phyloP scores from a whole-genome alignment of 2,797 vertebrate species.

The Phoebastria nigripes region DNA sequence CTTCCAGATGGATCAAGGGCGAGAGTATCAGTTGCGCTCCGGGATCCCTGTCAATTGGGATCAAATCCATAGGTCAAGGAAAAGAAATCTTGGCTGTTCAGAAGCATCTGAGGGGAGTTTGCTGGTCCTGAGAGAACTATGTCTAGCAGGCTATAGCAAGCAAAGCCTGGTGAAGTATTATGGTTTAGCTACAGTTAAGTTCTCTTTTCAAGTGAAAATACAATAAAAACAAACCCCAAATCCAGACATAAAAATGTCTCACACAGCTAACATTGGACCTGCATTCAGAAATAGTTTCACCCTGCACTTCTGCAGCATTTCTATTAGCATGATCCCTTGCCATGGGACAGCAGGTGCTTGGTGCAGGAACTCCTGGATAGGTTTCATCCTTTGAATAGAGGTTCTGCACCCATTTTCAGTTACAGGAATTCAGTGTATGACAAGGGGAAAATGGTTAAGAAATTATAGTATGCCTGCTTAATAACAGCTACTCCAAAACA shows the following conservation, averaged over 20 bases:
- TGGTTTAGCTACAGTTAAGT: neutral
- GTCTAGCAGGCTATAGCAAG: neutral
- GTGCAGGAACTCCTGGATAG: neutral
- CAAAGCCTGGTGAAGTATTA: neutral
- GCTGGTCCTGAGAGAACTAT: neutral
- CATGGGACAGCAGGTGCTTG: neutral
- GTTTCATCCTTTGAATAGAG: neutral
- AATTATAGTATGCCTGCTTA: neutral
- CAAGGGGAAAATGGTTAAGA: neutral
- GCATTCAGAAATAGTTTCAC: neutral
- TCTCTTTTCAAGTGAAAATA: conserved; percentile 6
- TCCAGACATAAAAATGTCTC: neutral
- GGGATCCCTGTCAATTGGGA: neutral
- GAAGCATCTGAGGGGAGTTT: neutral
- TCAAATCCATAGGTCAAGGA: conserved; percentile 31
- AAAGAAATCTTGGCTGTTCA: neutral
- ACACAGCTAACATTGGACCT: neutral
- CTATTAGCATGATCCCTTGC: neutral
- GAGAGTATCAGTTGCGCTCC: neutral
- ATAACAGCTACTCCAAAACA: neutral
- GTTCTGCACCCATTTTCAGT: neutral
- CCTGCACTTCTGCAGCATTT: neutral
- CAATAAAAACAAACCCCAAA: neutral
- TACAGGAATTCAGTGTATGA: neutral
- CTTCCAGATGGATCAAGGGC: neutral